Conservation (phyloP, 2,888 invertebrate species). For the Iphiclides podalirius region DNA sequence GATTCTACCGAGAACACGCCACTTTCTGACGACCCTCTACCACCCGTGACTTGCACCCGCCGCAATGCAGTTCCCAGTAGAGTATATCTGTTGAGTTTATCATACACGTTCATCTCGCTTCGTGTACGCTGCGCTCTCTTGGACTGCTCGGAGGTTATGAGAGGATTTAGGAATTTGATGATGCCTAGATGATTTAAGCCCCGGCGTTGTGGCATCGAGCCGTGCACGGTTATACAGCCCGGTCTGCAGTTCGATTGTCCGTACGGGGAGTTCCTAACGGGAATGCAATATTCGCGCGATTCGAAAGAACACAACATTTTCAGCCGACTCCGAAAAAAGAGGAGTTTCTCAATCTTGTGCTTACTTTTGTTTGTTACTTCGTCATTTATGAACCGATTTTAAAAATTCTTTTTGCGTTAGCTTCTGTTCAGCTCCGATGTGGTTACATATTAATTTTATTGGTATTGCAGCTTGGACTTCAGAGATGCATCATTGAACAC, state of each 20-base stretch:
- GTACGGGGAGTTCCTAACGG: not conserved
- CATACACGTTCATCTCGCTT: constrained; percentile 70
- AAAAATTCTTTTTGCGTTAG: too few relatives aligned
- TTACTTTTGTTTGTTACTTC: too few relatives aligned
- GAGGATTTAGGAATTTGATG: constrained; percentile 47
- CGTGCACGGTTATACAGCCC: constrained; percentile 7
- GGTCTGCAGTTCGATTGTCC: not conserved
- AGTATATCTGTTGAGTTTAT: constrained; percentile 59
- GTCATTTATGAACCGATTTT: too few relatives aligned
- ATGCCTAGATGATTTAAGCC: constrained; percentile 31
- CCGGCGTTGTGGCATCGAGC: constrained; percentile 3
- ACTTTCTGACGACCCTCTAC: constrained; percentile 28
- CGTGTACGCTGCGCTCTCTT: constrained; percentile 48
- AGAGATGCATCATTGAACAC: too few relatives aligned
- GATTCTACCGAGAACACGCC: too few relatives aligned
- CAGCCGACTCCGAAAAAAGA: too few relatives aligned
- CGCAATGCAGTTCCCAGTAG: constrained; percentile 61
- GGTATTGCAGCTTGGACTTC: too few relatives aligned
- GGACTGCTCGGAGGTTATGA: constrained; percentile 37
- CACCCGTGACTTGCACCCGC: constrained; percentile 29
- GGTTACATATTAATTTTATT: too few relatives aligned
- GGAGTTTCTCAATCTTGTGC: too few relatives aligned
- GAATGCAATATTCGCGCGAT: too few relatives aligned
- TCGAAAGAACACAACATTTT: too few relatives aligned
- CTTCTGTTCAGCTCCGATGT: too few relatives aligned